These are phyloP conservation scores for Syritta pipiens DNA, from an alignment of 2,888 invertebrate genomes.

Conservation along the genomic window DNA sequence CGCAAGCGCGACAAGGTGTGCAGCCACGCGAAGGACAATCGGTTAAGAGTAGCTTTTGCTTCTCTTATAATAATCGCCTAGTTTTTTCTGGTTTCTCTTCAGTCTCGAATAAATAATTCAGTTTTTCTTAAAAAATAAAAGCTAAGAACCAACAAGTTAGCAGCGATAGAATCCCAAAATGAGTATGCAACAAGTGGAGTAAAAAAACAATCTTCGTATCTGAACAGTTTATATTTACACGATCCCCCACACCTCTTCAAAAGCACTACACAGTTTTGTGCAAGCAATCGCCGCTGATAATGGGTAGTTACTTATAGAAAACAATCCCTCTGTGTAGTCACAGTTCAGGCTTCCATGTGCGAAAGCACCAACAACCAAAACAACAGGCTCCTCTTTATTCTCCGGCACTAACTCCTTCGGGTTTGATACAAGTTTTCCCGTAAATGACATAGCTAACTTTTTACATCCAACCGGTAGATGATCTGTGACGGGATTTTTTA, in stretches of 20 bases:
- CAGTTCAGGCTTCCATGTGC: slow-evolving; percentile 94
- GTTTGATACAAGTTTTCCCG: slow-evolving; percentile 85
- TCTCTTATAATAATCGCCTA: no score
- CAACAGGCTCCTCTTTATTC: slow-evolving; percentile 90
- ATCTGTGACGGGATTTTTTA: slow-evolving; percentile 96
- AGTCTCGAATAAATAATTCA: no score
- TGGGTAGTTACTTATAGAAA: slow-evolving; percentile 97
- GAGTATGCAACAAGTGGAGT: no score
- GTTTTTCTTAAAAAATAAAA: no score
- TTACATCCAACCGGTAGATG: slow-evolving; percentile 96
- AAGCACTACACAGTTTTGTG: slow-evolving; percentile 95
- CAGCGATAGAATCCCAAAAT: no score
- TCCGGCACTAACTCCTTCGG: slow-evolving; percentile 89
- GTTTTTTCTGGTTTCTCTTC: no score
- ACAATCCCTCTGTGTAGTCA: slow-evolving; percentile 93
- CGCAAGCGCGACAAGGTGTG: no score
- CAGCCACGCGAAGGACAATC: no score
- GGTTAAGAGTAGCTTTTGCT: no score
- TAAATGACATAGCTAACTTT: slow-evolving; percentile 94
- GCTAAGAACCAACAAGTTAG: no score
- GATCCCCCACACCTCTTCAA: slow-evolving; percentile 95
- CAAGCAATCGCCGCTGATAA: slow-evolving; percentile 97
- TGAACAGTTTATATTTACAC: slow-evolving; percentile 73
- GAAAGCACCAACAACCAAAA: slow-evolving; percentile 96
- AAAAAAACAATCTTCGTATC: not conserved